Percentiles rank a stretch among this genome's conserved stretches.
These are phyloP conservation scores for Oceanodroma tethys DNA, from an alignment of 2,113 vertebrate species.

Conservation along the genomic window DNA sequence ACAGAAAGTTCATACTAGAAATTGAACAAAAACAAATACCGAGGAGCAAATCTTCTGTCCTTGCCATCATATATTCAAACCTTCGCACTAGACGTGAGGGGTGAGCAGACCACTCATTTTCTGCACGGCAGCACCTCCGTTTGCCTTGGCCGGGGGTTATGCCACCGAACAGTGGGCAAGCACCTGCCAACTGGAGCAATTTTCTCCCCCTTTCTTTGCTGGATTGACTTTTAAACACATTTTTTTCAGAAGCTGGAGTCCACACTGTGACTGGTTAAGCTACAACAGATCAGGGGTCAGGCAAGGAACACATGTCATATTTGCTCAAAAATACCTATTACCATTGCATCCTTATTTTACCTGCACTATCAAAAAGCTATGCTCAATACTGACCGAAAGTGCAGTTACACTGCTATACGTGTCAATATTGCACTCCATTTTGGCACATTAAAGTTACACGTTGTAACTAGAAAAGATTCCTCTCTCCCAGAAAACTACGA, in stretches of 20 bases:
- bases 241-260: not conserved
- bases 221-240: not conserved
- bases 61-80: not conserved
- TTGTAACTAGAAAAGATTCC: not conserved
- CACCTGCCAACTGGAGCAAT: not conserved
- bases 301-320: not conserved
- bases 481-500: not conserved
- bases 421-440: not conserved
- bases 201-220: not conserved
- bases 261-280: not conserved
- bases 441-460: not conserved
- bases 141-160: not conserved
- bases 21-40: not conserved
- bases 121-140: fast-evolving
- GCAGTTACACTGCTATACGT: fast-evolving
- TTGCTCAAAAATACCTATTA: not conserved
- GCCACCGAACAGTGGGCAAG: not conserved
- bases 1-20: not conserved
- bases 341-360: not conserved
- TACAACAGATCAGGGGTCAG: not conserved
- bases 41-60: not conserved
- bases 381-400: not conserved
- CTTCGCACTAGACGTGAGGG: fast-evolving
- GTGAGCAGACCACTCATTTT: not conserved
- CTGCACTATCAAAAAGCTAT: not conserved